Evolutionary conservation across 2,888 invertebrate genomes (phyloP).

Genomic region (Stenoptilia bipunctidactyla): DNA sequence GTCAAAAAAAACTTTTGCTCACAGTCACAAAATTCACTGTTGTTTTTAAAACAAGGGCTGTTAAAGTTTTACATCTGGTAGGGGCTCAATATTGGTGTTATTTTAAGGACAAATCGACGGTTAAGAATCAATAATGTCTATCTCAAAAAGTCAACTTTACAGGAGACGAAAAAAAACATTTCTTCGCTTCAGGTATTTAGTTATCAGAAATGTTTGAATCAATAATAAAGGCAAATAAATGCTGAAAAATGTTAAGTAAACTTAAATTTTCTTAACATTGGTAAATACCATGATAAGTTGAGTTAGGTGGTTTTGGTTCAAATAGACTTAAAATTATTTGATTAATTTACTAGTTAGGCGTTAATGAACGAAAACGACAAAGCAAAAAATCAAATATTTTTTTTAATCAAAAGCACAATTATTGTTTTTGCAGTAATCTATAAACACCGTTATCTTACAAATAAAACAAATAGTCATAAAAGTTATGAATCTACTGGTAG

Average conservation of each 20-base stretch:
- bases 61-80: too few relatives aligned
- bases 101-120: not conserved
- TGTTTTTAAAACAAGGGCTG: too few relatives aligned
- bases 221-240: not conserved
- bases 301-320: too few relatives aligned
- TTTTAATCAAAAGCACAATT: slow-evolving; percentile 5
- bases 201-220: not conserved
- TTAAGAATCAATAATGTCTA: not conserved
- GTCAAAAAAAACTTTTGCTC: too few relatives aligned
- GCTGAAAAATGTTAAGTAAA: too few relatives aligned
- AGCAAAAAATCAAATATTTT: slow-evolving; percentile 8
- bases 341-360: too few relatives aligned
- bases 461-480: slow-evolving; percentile 5
- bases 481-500: slow-evolving; percentile 6
- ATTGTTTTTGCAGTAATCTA: too few relatives aligned
- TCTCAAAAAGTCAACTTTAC: not conserved
- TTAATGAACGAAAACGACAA: slow-evolving; percentile 5
- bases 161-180: not conserved
- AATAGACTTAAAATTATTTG: too few relatives aligned
- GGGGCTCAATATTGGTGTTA: too few relatives aligned
- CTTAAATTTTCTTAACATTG: too few relatives aligned
- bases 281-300: too few relatives aligned
- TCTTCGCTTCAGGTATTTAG: not conserved
- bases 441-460: slow-evolving; percentile 4
- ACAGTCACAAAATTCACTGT: too few relatives aligned